phyloP scores from a whole-genome alignment of 1,140 invertebrate species.

The Neocloeon triangulifer region DNA sequence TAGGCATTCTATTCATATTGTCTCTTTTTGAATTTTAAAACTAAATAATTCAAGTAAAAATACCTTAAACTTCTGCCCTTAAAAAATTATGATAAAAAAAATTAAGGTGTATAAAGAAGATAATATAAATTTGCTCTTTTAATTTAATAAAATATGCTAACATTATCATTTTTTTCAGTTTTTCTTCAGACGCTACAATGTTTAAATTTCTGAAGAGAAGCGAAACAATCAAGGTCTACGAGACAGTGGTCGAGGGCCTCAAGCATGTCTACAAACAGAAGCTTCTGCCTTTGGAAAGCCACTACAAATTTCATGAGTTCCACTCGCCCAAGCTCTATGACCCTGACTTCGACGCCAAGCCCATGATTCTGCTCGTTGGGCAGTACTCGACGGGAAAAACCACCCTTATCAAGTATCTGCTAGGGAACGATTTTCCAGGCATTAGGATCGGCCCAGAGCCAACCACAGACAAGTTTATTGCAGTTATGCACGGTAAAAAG shows the following conservation, averaged over 20 bases:
- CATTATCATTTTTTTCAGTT: too few species aligned
- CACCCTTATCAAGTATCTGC: constrained; percentile 89
- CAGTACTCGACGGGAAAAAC: constrained; percentile 99
- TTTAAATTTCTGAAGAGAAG: constrained; percentile 65
- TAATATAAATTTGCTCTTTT: too few species aligned
- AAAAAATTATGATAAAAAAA: too few species aligned
- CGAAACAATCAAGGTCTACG: constrained; percentile 65
- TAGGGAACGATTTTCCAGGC: constrained; percentile 85
- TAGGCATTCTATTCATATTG: too few species aligned
- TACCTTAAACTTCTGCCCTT: too few species aligned
- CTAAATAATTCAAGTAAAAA: too few species aligned
- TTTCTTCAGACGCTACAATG: too few species aligned
- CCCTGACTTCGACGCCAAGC: constrained; percentile 96
- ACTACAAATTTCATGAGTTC: constrained; percentile 93
- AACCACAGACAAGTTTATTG: constrained; percentile 95
- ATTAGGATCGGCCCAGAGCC: constrained; percentile 90
- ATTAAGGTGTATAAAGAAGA: too few species aligned
- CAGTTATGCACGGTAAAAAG: constrained; percentile 81
- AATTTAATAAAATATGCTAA: too few species aligned
- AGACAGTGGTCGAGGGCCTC: constrained; percentile 69
- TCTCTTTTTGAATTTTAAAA: too few species aligned
- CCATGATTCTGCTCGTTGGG: constrained; percentile 92
- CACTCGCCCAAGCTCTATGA: constrained; percentile 89
- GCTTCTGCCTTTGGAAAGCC: constrained; percentile 73
- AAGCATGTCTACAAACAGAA: constrained; percentile 82